Evolutionary conservation across 1,140 invertebrate genomes (phyloP).

Genomic region (Drosophila azteca): DNA sequence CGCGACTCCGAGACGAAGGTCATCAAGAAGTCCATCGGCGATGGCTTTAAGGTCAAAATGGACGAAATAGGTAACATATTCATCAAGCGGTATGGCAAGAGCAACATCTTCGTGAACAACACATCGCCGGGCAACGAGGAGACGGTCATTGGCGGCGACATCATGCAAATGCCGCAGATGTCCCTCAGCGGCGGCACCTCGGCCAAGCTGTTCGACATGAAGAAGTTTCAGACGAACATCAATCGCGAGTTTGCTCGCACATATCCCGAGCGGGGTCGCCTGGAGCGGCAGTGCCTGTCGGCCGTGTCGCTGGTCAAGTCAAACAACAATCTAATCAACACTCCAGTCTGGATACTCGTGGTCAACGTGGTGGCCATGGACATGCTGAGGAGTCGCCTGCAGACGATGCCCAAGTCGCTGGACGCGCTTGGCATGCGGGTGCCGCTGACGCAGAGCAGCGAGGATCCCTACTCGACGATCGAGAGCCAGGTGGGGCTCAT

Average conservation of each 20-base stretch:
- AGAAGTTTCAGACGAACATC: conserved; percentile 97
- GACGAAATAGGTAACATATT: conserved; percentile 97
- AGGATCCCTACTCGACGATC: conserved; percentile 83
- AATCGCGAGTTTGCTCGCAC: conserved; percentile 93
- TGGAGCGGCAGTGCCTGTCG: conserved; percentile 95
- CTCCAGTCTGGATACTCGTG: conserved; percentile 97
- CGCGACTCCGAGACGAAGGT: conserved; percentile 95
- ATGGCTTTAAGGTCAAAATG: conserved; percentile 98
- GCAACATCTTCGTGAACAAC: conserved; percentile 94
- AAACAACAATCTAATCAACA: conserved; percentile 93
- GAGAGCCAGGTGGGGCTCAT: conserved; percentile 81
- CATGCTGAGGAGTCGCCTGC: conserved; percentile 95
- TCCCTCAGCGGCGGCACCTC: conserved; percentile 94
- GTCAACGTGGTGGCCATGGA: conserved; percentile 98
- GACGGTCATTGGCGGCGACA: conserved; percentile 94
- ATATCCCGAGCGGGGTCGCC: conserved; percentile 93
- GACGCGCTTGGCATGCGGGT: conserved; percentile 71
- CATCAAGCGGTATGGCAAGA: conserved; percentile 95
- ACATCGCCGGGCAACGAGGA: conserved; percentile 91
- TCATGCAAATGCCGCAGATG: conserved; percentile 93
- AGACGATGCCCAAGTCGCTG: conserved; percentile 85
- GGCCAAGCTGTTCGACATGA: conserved; percentile 98
- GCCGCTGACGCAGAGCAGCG: conserved; percentile 66
- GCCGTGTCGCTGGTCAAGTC: conserved; percentile 95
- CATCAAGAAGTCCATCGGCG: conserved; percentile 94